A percentile compares a stretch with the other conserved stretches of the same genome.
phyloP scores from a whole-genome alignment of 2,888 invertebrate species.

The Agrochola circellaris region DNA sequence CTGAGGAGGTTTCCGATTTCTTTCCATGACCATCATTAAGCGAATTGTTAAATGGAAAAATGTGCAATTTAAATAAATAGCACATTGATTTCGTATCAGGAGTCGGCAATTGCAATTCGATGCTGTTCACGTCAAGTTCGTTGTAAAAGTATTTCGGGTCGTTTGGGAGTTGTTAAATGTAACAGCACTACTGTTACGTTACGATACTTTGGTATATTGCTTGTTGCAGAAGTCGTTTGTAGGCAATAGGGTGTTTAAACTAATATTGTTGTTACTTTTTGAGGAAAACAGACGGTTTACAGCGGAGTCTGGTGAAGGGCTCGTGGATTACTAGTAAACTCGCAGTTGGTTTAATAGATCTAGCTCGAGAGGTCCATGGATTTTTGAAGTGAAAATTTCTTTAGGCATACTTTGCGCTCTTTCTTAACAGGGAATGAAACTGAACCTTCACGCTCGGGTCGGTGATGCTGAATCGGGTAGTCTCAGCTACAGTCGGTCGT shows the following conservation, averaged over 20 bases:
- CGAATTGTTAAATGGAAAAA: conserved; percentile 60
- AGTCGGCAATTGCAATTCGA: conserved; percentile 42
- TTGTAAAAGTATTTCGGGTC: conserved; percentile 26
- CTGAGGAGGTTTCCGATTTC: conserved; percentile 72
- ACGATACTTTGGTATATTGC: too few species aligned
- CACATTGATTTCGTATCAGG: conserved; percentile 57
- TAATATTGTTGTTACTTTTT: conserved; percentile 15
- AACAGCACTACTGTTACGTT: conserved; percentile 14
- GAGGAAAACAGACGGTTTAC: neutral
- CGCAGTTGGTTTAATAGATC: neutral
- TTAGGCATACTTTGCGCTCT: neutral
- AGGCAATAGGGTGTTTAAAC: neutral
- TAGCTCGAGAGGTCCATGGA: neutral
- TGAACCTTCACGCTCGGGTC: too few species aligned
- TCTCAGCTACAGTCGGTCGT: too few species aligned
- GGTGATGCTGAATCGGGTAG: too few species aligned
- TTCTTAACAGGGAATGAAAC: too few species aligned
- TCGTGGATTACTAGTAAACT: neutral
- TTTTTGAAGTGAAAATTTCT: neutral
- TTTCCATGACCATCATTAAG: conserved; percentile 63
- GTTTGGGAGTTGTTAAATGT: conserved; percentile 14
- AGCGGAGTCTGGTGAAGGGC: too few species aligned
- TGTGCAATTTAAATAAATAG: conserved; percentile 65
- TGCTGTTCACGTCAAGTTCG: conserved; percentile 29
- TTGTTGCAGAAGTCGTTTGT: conserved; percentile 1